Conservation (phyloP, 2,113 vertebrate genomes). For the Rhadina sibilatrix region DNA sequence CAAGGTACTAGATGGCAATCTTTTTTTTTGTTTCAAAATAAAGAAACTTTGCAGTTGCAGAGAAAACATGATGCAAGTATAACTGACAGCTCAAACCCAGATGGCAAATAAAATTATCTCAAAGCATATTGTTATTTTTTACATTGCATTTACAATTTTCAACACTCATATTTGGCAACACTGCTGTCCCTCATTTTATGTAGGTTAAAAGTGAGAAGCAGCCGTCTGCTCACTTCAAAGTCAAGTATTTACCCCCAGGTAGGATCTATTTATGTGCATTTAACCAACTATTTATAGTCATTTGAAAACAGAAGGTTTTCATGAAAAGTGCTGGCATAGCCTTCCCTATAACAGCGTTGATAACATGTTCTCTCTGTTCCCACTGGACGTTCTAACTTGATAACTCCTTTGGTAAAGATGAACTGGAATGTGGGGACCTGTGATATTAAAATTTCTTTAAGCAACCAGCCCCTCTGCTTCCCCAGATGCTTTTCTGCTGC, state of each 20-base stretch:
- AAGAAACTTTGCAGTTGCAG: constrained; percentile 8
- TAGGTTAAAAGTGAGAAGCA: constrained; percentile 53
- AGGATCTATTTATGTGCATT: constrained; percentile 40
- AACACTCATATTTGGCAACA: background rate
- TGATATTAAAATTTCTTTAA: constrained; percentile 19
- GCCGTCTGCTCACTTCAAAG: constrained; percentile 52
- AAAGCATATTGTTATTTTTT: constrained; percentile 62
- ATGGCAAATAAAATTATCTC: constrained; percentile 65
- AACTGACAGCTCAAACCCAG: constrained; percentile 53
- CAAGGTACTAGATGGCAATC: constrained; percentile 21
- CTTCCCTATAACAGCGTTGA: background rate
- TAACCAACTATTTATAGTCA: constrained; percentile 30
- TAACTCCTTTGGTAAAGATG: constrained; percentile 1
- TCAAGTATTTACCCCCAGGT: constrained; percentile 42
- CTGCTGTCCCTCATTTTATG: constrained; percentile 37
- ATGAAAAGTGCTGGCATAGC: constrained; percentile 1
- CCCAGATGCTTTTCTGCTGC: constrained; percentile 25
- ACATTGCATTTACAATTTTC: constrained; percentile 32
- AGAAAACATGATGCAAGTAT: constrained; percentile 35
- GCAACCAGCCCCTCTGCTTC: background rate
- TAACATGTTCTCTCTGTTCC: background rate
- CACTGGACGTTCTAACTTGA: constrained; percentile 27
- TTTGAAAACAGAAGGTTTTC: constrained; percentile 12
- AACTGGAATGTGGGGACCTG: background rate
- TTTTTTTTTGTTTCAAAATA: constrained; percentile 41